Base-by-base conservation (phyloP, 2,888 invertebrate genomes). In the Archips xylosteana region DNA sequence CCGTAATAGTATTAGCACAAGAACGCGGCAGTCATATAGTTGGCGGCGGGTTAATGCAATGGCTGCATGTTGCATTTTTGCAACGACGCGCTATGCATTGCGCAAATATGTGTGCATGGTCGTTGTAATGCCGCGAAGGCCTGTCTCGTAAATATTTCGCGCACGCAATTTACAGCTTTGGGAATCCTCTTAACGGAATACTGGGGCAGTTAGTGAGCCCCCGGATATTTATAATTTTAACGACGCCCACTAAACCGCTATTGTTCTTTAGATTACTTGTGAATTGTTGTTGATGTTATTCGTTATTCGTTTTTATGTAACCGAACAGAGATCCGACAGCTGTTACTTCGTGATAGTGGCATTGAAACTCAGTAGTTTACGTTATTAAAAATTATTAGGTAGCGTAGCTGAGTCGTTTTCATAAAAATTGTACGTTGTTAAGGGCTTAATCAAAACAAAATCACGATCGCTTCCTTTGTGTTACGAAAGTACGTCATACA, bases 71-170 rank as follows among this genome's bases (percentile, higher is more conserved):
- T 83, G 86, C 87, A 90, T 92, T 92, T 92, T 92, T 92, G 86
- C 87, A 86, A 87, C 89, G 85, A 87, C 65, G 86, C 86, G 84
- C 81, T 79, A 82, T 80, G 80, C 78, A 76, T 70, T 78, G 76
- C 82, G 85, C 86, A 87, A 74, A 86, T 39, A 39, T 86, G 86
- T 88, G 88, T 89, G 88, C 92, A 89, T 85, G 87, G 86, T 85
- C 85, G 88, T 85, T 90, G 91, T 92, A 90, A 92, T 90, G 90
- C 90, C 87, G 85, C 90, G 87, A 88, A 90, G 87, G 88, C 88
- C 89, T 91, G 92, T 92, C 92, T 92, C 93, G 92, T 94, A 94
- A 94, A 93, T 92, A 92, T 92, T 91, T 91, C 89, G 87, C 82
- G 85, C 85, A 91, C 90, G 89, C 91, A 92, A 94, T 94, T 92